These are phyloP conservation scores for Microplitis mediator DNA, from an alignment of 1,140 invertebrate species.

Conservation along the genomic window DNA sequence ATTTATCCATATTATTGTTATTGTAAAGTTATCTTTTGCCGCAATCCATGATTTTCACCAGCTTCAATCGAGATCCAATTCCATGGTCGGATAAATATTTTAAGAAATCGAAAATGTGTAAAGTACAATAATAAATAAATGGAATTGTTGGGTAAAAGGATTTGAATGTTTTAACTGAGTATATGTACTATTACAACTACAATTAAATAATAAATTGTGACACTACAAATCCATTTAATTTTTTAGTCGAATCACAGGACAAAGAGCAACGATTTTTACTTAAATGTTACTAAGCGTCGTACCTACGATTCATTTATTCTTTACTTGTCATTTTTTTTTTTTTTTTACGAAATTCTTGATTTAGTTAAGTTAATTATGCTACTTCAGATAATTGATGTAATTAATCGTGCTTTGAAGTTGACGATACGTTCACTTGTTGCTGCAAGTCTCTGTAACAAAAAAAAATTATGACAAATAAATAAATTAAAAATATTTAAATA, in stretches of 20 bases:
- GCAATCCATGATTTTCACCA: too few species aligned
- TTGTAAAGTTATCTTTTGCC: too few species aligned
- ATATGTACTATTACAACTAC: not conserved
- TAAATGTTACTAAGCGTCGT: slow-evolving; percentile 49
- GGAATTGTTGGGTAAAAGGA: slow-evolving; percentile 16
- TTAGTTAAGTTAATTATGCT: slow-evolving; percentile 5
- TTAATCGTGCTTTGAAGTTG: slow-evolving; percentile 87
- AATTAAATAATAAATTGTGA: not conserved
- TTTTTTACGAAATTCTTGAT: slow-evolving; percentile 20
- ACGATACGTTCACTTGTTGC: slow-evolving; percentile 87
- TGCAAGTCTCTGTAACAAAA: slow-evolving; percentile 72
- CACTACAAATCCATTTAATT: not conserved
- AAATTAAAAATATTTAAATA: not conserved
- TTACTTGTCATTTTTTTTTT: slow-evolving; percentile 9
- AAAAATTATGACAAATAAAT: slow-evolving; percentile 22
- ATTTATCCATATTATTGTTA: too few species aligned
- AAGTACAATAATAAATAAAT: not conserved
- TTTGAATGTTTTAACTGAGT: slow-evolving; percentile 5
- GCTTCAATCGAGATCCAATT: too few species aligned
- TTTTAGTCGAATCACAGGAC: slow-evolving; percentile 51
- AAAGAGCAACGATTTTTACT: slow-evolving; percentile 49
- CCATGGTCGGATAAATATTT: too few species aligned
- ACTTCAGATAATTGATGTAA: slow-evolving; percentile 81
- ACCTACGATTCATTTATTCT: slow-evolving; percentile 48
- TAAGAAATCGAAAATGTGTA: not conserved